These are phyloP conservation scores for Drosophila ohnishii DNA, from an alignment of 1,140 invertebrate species.

Conservation along the genomic window DNA sequence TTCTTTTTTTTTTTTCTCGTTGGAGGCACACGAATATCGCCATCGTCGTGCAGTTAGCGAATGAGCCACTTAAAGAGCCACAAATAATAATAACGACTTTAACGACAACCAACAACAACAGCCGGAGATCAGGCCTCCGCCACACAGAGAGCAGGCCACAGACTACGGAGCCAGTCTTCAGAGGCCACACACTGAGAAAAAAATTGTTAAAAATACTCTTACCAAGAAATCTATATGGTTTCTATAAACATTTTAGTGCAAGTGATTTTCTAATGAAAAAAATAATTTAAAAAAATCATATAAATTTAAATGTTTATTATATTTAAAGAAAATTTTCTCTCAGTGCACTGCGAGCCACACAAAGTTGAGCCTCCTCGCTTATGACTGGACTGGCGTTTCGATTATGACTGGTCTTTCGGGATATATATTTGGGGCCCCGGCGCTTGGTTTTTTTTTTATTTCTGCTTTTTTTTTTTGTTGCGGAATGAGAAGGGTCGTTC, in stretches of 20 bases:
- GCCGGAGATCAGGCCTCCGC: conserved; percentile 58
- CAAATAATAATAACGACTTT: conserved; percentile 82
- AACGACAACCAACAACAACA: conserved; percentile 77
- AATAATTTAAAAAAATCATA: too few species aligned
- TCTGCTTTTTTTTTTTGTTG: conserved; percentile 1
- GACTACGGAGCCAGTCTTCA: conserved; percentile 13
- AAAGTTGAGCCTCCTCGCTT: conserved; percentile 70
- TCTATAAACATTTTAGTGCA: too few species aligned
- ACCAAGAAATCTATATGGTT: too few species aligned
- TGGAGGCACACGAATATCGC: conserved; percentile 76
- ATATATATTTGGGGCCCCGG: conserved; percentile 32
- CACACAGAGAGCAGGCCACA: conserved; percentile 33
- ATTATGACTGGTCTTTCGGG: conserved; percentile 22
- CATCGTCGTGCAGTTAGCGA: conserved; percentile 80
- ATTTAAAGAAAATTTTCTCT: neutral
- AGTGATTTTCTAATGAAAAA: too few species aligned
- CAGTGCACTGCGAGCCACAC: conserved; percentile 22
- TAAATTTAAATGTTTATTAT: too few species aligned
- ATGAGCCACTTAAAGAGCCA: conserved; percentile 81
- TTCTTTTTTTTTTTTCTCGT: too few species aligned
- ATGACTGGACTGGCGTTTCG: conserved; percentile 57
- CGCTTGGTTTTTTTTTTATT: conserved; percentile 1
- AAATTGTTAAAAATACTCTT: neutral
- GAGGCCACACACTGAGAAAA: neutral
- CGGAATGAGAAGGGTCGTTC: conserved; percentile 33